Evolutionary conservation across 2,888 invertebrate genomes (phyloP).

Genomic region (Scrobipalpa atriplicella): DNA sequence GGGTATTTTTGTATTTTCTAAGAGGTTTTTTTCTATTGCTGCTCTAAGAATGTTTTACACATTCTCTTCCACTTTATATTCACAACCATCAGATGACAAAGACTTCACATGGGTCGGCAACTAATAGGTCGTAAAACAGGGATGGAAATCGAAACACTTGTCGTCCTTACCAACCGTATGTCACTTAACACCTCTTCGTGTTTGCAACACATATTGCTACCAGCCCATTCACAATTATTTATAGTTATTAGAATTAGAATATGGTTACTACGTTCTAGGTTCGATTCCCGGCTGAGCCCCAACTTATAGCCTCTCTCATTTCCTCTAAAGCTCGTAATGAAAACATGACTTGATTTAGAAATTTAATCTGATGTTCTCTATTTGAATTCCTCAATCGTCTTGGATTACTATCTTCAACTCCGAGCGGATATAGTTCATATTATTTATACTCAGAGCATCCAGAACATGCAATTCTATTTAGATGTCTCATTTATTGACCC

Average conservation of each 20-base stretch:
- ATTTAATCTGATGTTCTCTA: conserved; percentile 3
- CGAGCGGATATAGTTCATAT: background rate
- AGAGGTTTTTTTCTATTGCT: too few relatives aligned
- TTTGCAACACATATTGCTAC: conserved; percentile 17
- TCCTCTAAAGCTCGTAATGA: conserved; percentile 7
- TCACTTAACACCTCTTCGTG: conserved; percentile 14
- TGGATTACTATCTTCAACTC: background rate
- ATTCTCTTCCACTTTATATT: too few relatives aligned
- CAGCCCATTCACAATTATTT: conserved; percentile 15
- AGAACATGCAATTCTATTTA: background rate
- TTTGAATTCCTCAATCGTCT: background rate
- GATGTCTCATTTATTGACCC: background rate
- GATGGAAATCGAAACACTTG: background rate
- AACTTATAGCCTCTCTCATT: conserved; percentile 2
- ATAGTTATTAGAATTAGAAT: conserved; percentile 20
- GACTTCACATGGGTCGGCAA: too few relatives aligned
- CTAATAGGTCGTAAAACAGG: too few relatives aligned
- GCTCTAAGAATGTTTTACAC: background rate
- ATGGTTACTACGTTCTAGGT: background rate
- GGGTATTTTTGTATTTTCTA: too few relatives aligned
- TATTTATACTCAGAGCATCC: background rate
- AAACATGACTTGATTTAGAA: conserved; percentile 9
- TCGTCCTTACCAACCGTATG: background rate
- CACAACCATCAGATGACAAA: too few relatives aligned
- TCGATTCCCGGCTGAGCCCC: background rate